Evolutionary conservation across 2,797 vertebrate genomes (phyloP).

Genomic region (Chrosomus eos): DNA sequence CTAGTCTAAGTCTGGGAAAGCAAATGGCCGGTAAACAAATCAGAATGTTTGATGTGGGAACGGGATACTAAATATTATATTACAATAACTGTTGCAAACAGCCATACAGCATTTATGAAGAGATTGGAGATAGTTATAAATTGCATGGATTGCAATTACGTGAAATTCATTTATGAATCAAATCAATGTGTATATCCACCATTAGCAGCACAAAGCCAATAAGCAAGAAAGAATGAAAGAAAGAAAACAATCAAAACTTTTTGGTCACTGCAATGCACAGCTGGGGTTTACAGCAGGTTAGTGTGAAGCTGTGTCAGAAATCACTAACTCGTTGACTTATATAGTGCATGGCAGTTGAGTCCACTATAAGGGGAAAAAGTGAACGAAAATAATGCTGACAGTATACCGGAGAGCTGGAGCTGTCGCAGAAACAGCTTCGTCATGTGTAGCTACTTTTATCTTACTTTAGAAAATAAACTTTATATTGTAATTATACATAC

Average conservation of each 20-base stretch:
- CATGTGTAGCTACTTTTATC: too few species aligned
- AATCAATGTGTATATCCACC: background rate
- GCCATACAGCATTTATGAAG: background rate
- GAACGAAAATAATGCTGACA: too few species aligned
- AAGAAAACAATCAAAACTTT: background rate
- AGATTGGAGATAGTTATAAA: background rate
- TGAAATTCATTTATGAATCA: background rate
- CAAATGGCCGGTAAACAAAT: slow-evolving; percentile 27
- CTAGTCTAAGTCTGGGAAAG: slow-evolving; percentile 35
- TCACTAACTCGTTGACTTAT: too few species aligned
- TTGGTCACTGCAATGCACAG: background rate
- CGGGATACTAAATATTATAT: background rate
- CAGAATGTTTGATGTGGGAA: slow-evolving; percentile 45
- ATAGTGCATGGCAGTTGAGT: too few species aligned
- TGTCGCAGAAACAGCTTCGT: too few species aligned
- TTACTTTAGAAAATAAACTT: too few species aligned
- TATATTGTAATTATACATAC: too few species aligned
- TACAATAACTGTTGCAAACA: background rate
- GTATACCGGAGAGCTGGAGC: too few species aligned
- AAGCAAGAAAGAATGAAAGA: background rate
- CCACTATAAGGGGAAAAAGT: too few species aligned
- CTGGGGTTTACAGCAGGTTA: background rate
- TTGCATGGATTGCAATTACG: background rate
- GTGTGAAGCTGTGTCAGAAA: too few species aligned
- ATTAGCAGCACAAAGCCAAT: background rate